These are phyloP conservation scores for Phyllotreta cruciferae DNA, from an alignment of 2,888 invertebrate species.

Conservation along the genomic window DNA sequence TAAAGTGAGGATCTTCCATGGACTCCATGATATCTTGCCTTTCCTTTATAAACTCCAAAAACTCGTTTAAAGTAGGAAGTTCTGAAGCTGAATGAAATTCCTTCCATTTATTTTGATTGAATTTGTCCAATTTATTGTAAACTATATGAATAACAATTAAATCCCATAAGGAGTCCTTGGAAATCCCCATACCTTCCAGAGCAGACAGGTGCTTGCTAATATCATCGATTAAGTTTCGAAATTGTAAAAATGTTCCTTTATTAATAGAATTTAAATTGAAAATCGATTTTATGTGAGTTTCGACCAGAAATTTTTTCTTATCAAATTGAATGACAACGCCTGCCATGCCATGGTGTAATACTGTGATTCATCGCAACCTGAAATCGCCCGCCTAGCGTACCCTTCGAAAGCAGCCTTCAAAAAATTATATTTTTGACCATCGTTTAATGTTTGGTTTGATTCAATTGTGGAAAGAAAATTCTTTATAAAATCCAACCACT, in stretches of 20 bases:
- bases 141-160: slow-evolving; percentile 24
- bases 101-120: slow-evolving; percentile 25
- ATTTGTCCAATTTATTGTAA: slow-evolving; percentile 28
- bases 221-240: slow-evolving; percentile 13
- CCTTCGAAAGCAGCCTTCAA: slow-evolving; percentile 17
- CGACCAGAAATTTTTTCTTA: slow-evolving; percentile 19
- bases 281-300: slow-evolving; percentile 22
- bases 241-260: too few relatives aligned
- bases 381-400: slow-evolving; percentile 20
- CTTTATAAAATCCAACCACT: slow-evolving; percentile 16
- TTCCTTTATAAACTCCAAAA: slow-evolving; percentile 27
- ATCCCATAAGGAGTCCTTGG: slow-evolving; percentile 18
- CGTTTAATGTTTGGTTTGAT: slow-evolving; percentile 13
- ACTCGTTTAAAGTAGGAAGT: slow-evolving; percentile 24
- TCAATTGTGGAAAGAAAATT: slow-evolving; percentile 18
- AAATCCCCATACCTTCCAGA: slow-evolving; percentile 21
- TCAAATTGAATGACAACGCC: slow-evolving; percentile 16
- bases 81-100: slow-evolving; percentile 17
- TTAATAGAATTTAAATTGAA: slow-evolving; percentile 21
- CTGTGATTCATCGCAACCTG: slow-evolving; percentile 10
- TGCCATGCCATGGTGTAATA: slow-evolving; percentile 22
- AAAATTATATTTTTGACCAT: slow-evolving; percentile 24
- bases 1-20: slow-evolving; percentile 7
- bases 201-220: slow-evolving; percentile 19
- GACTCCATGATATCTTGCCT: slow-evolving; percentile 26